These are phyloP conservation scores for Bagarius yarrelli DNA, from an alignment of 2,113 vertebrate species.

Conservation along the genomic window DNA sequence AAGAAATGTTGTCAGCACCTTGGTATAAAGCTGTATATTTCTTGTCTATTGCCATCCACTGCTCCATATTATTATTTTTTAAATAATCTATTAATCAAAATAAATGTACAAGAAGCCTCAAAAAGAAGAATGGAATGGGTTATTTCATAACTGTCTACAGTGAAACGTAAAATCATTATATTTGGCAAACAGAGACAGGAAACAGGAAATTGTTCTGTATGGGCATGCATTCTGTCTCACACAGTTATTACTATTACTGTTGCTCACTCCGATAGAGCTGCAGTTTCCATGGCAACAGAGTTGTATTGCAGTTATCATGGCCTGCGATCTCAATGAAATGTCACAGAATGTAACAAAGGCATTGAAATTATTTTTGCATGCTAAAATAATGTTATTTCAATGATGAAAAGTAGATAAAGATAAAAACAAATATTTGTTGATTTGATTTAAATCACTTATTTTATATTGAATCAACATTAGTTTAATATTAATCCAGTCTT, in stretches of 20 bases:
- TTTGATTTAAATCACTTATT: no score
- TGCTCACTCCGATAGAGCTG: slow-evolving; percentile 62
- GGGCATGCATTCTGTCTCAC: slow-evolving; percentile 57
- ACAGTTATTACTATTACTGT: slow-evolving; percentile 63
- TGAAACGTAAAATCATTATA: slow-evolving; percentile 48
- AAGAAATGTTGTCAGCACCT: no score
- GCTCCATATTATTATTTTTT: no score
- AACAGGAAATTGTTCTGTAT: slow-evolving; percentile 73
- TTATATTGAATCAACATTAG: no score
- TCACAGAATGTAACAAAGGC: slow-evolving; percentile 45
- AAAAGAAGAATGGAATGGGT: neutral
- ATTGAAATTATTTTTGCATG: no score
- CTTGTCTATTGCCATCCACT: no score
- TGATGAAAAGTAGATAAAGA: no score
- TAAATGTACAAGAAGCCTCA: neutral
- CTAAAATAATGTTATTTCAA: no score
- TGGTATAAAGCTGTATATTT: no score
- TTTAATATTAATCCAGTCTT: no score
- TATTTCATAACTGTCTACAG: slow-evolving; percentile 29
- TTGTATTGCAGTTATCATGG: slow-evolving; percentile 69
- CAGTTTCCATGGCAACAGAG: slow-evolving; percentile 78
- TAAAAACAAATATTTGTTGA: no score
- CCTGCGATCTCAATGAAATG: slow-evolving; percentile 55
- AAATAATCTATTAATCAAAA: neutral
- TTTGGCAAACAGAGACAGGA: slow-evolving; percentile 58